Evolutionary conservation across 2,113 vertebrate genomes (phyloP), one percentile per base, ranked within the genome.

Genomic region (Rutilus rutilus): DNA sequence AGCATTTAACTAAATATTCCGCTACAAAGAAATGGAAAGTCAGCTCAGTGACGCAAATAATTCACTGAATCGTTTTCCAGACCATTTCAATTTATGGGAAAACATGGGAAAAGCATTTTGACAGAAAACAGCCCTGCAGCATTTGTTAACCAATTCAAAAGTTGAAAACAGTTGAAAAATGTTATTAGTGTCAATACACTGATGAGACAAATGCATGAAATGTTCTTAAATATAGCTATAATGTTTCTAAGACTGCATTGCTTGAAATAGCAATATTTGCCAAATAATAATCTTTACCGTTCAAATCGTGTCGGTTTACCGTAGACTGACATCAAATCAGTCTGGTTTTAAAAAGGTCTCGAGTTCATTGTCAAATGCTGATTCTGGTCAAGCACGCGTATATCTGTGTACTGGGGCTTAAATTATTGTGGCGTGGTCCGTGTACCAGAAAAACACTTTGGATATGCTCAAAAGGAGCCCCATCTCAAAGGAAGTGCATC

Each of bases 401-500:
- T 86, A 82, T 78, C 79, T 85, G 84, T 88, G 85, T 87, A 85
- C 86, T 86, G 78, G 85, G 77, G 80, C 84, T 88, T 86, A 85
- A 90, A 90, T 92, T 87, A 91, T 89, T 88, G 87, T 86, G 86
- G 90, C 87, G 86, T 62, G 78, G 85, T 89, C 85, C 86, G 74
- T 85, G 78, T 85, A 91, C 76, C 81, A 75, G 87, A 89, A 91
- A 89, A 90, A 89, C 88, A 91, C 86, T 91, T 91, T 92, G 91
- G 91, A 88, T 90, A 90, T 92, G 91, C 90, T 91, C 89, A 92
- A 91, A 91, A 91, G 90, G 87, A 87, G 45, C 85, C 42, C 75
- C 50, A 82, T 90, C 88, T 91, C 91, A 91, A 92, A 92, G 90
- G 89, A 86, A 90, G 89, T 84, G 85, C 82, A 86, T 90, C 89